Base-by-base conservation (phyloP, 2,113 vertebrate genomes). In the Scopus umbretta region DNA sequence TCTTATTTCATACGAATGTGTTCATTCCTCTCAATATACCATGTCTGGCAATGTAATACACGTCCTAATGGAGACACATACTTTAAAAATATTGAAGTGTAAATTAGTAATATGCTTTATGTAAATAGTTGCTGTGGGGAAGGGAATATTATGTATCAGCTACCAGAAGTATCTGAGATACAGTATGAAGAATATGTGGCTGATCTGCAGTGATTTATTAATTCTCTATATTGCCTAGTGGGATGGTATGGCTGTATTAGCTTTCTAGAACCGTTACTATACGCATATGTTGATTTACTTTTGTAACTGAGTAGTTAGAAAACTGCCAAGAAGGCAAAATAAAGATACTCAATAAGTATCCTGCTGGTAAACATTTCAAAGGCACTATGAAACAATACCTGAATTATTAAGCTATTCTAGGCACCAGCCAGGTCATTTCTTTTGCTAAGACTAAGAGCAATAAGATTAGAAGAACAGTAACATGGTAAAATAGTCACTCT, bases 291-390 rank as follows among this genome's bases (percentile, higher is more conserved):
- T 90, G 90, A 85, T 94, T 92, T 88, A 92, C 32, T 86, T 91
- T 88, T 74, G 63, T 40, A 86, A 59, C 23, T 80, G 19, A 56
- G 40, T 50, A 90, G 82, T 86, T 91, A 84, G 40, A 85, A 94
- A 90, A 67, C 20, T 63, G 34, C 19, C 88, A 95, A 88, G 85
- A 83, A 92, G 32, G 52, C 45, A 91, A 90, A 93, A 93, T 76
- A 83, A 90, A 95, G 45, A 65, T 84, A 74, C 50, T 84, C 50
- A 71, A 22, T 66, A 83, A 92, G 72, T 71, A 92, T 38, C 47
- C 59, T 88, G 29, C 72, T 92, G 50, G 82, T 92, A 97, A 96
- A 93, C 38, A 81, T 90, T 96, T 95, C 90, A 93, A 94, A 88
- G 67, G 61, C 50, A 63, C 47, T 91, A 15, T 47, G 86, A 94